Evolutionary conservation across 2,797 vertebrate species (phyloP), one percentile per base, ranked within the genome.

Genomic region (Cossypha polioptera): DNA sequence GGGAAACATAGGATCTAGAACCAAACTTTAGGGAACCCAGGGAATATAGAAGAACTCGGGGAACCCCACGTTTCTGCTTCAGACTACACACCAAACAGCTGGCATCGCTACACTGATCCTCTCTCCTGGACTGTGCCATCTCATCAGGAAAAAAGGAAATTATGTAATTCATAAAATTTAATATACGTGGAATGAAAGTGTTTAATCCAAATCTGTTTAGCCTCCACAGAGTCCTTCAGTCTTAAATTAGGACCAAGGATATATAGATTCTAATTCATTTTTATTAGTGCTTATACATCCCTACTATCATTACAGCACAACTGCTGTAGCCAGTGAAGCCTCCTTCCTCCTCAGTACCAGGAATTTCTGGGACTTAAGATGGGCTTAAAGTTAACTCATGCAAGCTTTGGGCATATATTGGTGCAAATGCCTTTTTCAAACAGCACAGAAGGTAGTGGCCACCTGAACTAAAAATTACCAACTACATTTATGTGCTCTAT

Each of bases 401-500:
- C 28, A 75, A 40, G 31, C 36, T 43, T 90, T 19, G 84, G 45
- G 25, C 33, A 61, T 2, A 5, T 33, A 59, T 1, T 58, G 33
- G 14, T 33, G 18, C 9, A 4, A 17, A 42, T 36, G 36, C 12
- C 58, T 40, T 50, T 29, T 68, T 54, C 58, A 47, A 81, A 48
- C 4, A 48, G 13, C 53, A 87, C 29, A 71, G 59, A 50, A 51
- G 28, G 40, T 0, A 18, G 61, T 5, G 22, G 50, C 16, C 31
- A 62, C 36, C 22, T n/a, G 33, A 74, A 74, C 12, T 58, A 77
- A 62, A 87, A 67, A 43, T 14, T 24, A 63, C 15, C 15, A 67
- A n/a, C 22, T 47, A 58, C 2, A 9, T 7, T 54, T 8, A 58
- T 1, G 0, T 25, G 69, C 22, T 75, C 36, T 68, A 1, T 31